A percentile compares a stretch with the other conserved stretches of the same genome.
Conservation (phyloP, 2,113 vertebrate genomes). For the Clarias magur region DNA sequence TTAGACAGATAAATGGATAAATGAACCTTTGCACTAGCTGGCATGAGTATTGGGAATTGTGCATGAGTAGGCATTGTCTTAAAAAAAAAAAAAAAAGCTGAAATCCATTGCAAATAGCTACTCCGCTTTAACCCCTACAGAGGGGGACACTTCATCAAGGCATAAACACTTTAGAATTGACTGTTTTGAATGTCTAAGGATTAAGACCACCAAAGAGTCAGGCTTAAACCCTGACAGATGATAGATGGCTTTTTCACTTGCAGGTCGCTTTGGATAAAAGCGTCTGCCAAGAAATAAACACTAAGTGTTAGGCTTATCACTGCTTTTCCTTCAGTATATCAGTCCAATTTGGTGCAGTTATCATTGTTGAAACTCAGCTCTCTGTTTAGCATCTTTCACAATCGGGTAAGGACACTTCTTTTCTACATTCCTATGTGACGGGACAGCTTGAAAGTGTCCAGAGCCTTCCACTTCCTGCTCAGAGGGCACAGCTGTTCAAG, state of each 20-base stretch:
- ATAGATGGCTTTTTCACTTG: conserved; percentile 17
- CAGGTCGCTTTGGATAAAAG: conserved; percentile 4
- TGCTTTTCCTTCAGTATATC: conserved; percentile 4
- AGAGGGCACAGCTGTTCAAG: conserved; percentile 52
- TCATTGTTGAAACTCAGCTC: conserved; percentile 30
- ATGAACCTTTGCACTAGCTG: not conserved
- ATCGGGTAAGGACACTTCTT: conserved; percentile 32
- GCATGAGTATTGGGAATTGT: not conserved
- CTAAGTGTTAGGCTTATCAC: not conserved
- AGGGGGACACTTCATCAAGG: not conserved
- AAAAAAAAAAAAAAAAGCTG: not conserved
- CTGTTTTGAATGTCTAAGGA: not conserved
- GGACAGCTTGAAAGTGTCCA: conserved; percentile 47
- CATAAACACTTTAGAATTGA: not conserved
- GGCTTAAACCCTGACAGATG: conserved; percentile 12
- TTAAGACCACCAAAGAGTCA: conserved; percentile 12
- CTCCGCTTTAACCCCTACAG: not conserved
- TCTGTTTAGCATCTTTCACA: conserved; percentile 32
- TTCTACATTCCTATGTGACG: conserved; percentile 36
- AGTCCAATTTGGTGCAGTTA: conserved; percentile 7
- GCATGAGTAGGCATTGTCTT: not conserved
- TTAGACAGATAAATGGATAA: no score
- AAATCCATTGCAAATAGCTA: not conserved
- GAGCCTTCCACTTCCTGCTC: conserved; percentile 47
- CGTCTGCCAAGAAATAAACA: not conserved